A percentile compares a stretch with the other conserved stretches of the same genome.
Conservation (phyloP, 2,113 vertebrate genomes). For the Psophia crepitans region DNA sequence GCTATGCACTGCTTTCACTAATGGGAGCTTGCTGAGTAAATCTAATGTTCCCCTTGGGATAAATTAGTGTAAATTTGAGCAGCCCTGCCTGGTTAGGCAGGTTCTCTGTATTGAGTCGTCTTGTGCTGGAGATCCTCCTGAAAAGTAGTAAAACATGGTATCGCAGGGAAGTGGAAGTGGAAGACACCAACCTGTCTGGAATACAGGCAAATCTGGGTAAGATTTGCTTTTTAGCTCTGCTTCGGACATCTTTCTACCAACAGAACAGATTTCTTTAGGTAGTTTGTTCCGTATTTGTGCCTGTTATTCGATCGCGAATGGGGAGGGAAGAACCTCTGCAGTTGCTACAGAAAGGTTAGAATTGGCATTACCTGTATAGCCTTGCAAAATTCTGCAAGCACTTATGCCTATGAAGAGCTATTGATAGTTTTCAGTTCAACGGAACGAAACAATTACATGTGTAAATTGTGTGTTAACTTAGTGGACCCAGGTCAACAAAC, state of each 20-base stretch:
- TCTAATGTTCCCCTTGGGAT: background rate
- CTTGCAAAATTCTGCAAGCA: background rate
- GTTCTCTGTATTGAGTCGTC: background rate
- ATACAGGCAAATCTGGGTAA: background rate
- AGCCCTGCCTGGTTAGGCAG: background rate
- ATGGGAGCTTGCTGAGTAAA: rapidly evolving
- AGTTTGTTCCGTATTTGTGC: background rate
- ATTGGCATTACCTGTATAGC: background rate
- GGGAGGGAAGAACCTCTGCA: background rate
- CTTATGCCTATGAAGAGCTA: background rate
- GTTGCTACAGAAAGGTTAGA: background rate
- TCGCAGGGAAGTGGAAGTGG: background rate
- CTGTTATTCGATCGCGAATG: background rate
- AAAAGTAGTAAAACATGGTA: background rate
- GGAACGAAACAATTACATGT: background rate
- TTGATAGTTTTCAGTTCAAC: background rate
- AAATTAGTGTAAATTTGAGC: background rate
- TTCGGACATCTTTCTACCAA: background rate
- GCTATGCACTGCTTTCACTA: background rate
- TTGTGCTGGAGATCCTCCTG: background rate
- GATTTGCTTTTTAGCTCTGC: background rate
- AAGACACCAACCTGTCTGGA: background rate
- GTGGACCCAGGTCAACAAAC: background rate
- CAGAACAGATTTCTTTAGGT: background rate
- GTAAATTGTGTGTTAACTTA: background rate